phyloP scores from a whole-genome alignment of 1,140 invertebrate species.

The Telenomus remus region DNA sequence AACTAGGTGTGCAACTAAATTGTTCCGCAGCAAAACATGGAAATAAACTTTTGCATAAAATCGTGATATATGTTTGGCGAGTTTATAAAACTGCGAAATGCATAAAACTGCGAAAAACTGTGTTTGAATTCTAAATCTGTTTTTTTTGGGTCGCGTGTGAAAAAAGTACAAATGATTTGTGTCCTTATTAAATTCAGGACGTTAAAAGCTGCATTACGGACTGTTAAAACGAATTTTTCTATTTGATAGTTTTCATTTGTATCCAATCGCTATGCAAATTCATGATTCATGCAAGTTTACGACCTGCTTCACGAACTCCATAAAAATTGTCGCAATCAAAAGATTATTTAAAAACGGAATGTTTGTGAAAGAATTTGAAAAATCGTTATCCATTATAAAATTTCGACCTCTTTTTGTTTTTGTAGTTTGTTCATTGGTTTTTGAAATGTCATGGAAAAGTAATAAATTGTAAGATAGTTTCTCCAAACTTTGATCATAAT shows the following conservation, averaged over 20 bases:
- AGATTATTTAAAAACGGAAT: too few species aligned
- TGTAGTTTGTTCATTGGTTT: too few species aligned
- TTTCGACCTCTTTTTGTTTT: too few species aligned
- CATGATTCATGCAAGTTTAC: too few species aligned
- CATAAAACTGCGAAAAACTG: slow-evolving; percentile 30
- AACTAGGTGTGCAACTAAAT: slow-evolving; percentile 5
- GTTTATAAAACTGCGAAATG: slow-evolving; percentile 37
- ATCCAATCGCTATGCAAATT: too few species aligned
- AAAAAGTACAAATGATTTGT: too few species aligned
- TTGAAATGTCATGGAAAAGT: too few species aligned
- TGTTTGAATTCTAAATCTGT: slow-evolving; percentile 1
- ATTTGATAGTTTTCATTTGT: slow-evolving; percentile 7
- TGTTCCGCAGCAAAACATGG: slow-evolving; percentile 20
- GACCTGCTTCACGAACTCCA: too few species aligned
- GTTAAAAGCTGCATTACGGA: neutral
- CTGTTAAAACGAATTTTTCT: neutral
- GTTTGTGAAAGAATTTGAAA: too few species aligned
- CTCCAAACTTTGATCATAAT: slow-evolving; percentile 15
- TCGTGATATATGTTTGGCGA: slow-evolving; percentile 34
- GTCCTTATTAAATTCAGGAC: neutral
- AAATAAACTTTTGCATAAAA: slow-evolving; percentile 24
- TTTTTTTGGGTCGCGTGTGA: neutral
- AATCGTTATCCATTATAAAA: too few species aligned
- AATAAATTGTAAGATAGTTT: slow-evolving; percentile 34
- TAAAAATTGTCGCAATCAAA: too few species aligned